Percentiles rank a stretch among this genome's conserved stretches.
Conservation (phyloP, 2,797 vertebrate genomes). For the Orestias chungarensis region DNA sequence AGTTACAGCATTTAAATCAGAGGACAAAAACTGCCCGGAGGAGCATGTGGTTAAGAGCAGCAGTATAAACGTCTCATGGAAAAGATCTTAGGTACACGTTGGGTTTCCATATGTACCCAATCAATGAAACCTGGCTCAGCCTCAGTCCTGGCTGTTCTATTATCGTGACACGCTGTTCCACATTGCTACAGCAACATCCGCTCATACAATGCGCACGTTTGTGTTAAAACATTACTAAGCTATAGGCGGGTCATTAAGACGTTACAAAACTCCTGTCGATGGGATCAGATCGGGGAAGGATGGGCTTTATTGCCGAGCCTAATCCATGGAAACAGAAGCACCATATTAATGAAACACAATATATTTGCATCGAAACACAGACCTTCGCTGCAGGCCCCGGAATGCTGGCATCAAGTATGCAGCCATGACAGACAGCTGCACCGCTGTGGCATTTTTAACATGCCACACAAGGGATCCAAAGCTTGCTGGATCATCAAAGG, state of each 20-base stretch:
- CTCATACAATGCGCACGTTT: conserved; percentile 39
- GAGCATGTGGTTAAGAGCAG: conserved; percentile 50
- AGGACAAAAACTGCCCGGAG: conserved; percentile 62
- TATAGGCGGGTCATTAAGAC: conserved; percentile 49
- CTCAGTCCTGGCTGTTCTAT: conserved; percentile 36
- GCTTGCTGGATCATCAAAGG: conserved; percentile 76
- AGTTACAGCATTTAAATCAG: conserved; percentile 46
- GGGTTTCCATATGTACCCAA: background rate
- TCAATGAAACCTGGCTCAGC: conserved; percentile 17
- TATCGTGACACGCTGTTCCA: conserved; percentile 60
- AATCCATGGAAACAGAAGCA: conserved; percentile 40
- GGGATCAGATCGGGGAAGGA: conserved; percentile 33
- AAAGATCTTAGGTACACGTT: conserved; percentile 26
- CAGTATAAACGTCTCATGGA: conserved; percentile 50
- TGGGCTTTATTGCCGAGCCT: conserved; percentile 25
- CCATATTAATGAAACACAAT: conserved; percentile 16
- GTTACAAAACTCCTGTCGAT: conserved; percentile 51
- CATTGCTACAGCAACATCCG: conserved; percentile 40
- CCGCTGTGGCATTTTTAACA: conserved; percentile 86
- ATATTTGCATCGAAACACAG: conserved; percentile 79
- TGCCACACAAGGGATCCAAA: conserved; percentile 78
- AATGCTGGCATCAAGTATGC: conserved; percentile 90
- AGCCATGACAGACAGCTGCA: conserved; percentile 91
- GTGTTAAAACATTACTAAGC: conserved; percentile 33
- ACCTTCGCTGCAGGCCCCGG: conserved; percentile 88